Evolutionary conservation across 2,797 vertebrate genomes (phyloP).

Genomic region (Gallirallus australis): DNA sequence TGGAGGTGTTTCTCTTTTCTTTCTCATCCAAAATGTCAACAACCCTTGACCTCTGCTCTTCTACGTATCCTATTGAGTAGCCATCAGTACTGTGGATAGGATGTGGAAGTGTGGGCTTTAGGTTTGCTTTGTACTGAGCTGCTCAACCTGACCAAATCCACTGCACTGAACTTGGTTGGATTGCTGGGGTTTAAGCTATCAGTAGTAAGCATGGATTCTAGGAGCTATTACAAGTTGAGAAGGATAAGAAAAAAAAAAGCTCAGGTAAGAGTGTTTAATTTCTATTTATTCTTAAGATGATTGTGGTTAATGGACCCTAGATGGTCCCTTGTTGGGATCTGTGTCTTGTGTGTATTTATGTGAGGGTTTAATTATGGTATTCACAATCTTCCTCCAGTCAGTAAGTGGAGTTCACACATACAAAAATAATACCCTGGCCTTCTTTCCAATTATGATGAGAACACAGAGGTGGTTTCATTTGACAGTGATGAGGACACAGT

Average conservation of each 20-base stretch:
- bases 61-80: background rate
- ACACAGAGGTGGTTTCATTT: slow-evolving; percentile 83
- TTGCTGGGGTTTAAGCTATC: background rate
- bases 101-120: background rate
- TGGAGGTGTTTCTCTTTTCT: background rate
- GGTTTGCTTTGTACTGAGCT: background rate
- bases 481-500: slow-evolving; percentile 85
- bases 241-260: background rate
- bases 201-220: background rate
- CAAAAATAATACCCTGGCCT: slow-evolving; percentile 77
- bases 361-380: slow-evolving; percentile 22
- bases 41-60: background rate
- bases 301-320: background rate
- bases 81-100: background rate
- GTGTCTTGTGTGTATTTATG: background rate
- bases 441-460: slow-evolving; percentile 85
- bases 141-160: background rate
- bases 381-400: slow-evolving; percentile 13
- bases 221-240: background rate
- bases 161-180: background rate
- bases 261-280: background rate
- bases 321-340: background rate
- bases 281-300: background rate
- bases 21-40: background rate
- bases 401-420: slow-evolving; percentile 42